Conservation (phyloP, 1,140 invertebrate species). For the Temnothorax curvispinosus region DNA sequence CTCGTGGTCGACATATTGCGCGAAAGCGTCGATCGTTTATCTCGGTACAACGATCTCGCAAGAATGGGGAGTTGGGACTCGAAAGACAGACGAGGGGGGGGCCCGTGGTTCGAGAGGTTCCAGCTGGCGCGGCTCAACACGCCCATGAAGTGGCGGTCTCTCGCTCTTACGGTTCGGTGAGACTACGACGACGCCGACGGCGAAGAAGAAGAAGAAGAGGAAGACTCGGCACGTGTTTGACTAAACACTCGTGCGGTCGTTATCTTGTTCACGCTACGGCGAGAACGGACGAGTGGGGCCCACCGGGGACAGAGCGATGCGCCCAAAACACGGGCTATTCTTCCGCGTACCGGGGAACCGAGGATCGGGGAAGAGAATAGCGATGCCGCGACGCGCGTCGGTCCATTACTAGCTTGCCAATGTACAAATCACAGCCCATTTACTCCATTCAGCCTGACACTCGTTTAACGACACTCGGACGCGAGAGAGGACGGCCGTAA, state of each 20-base stretch:
- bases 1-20: slow-evolving; percentile 51
- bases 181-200: slow-evolving; percentile 35
- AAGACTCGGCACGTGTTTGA: slow-evolving; percentile 46
- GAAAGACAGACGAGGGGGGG: slow-evolving; percentile 38
- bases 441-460: slow-evolving; percentile 82
- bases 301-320: slow-evolving; percentile 62
- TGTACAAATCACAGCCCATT: slow-evolving; percentile 85
- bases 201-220: slow-evolving; percentile 48
- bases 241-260: slow-evolving; percentile 77
- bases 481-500: slow-evolving; percentile 75
- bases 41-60: slow-evolving; percentile 57
- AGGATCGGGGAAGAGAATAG: slow-evolving; percentile 54
- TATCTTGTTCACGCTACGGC: slow-evolving; percentile 77
- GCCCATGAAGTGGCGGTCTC: slow-evolving; percentile 61
- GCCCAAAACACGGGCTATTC: slow-evolving; percentile 82
- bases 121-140: slow-evolving; percentile 72
- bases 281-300: slow-evolving; percentile 33
- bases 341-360: slow-evolving; percentile 61
- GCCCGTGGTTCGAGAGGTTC: slow-evolving; percentile 15
- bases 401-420: slow-evolving; percentile 79
- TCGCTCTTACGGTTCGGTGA: slow-evolving; percentile 27
- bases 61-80: slow-evolving; percentile 23
- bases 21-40: slow-evolving; percentile 59
- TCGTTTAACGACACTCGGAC: slow-evolving; percentile 82
- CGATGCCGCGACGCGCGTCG: slow-evolving; percentile 66